These are phyloP conservation scores for Idris sp. DNA, from an alignment of 1,140 invertebrate species.

Conservation along the genomic window DNA sequence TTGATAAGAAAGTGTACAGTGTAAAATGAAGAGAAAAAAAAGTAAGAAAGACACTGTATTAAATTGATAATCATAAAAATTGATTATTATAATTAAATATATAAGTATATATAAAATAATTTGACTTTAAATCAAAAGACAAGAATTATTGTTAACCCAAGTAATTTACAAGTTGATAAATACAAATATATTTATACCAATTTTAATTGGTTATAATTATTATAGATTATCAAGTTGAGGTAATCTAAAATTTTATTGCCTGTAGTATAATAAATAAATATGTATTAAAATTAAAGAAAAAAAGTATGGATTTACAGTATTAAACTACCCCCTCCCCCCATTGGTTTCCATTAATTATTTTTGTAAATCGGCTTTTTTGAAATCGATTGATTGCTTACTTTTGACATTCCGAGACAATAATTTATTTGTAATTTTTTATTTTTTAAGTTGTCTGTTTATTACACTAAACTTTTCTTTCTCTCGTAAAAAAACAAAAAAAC, in stretches of 20 bases:
- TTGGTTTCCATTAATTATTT: slow-evolving; percentile 42
- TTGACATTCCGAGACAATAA: slow-evolving; percentile 47
- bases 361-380: slow-evolving; percentile 17
- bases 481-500: background rate
- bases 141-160: too few relatives aligned
- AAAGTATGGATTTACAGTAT: slow-evolving; percentile 34
- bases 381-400: slow-evolving; percentile 20
- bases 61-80: too few relatives aligned
- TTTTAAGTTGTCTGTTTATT: slow-evolving; percentile 13
- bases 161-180: too few relatives aligned
- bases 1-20: too few relatives aligned
- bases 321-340: slow-evolving; percentile 17
- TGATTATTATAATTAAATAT: too few relatives aligned
- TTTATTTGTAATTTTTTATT: slow-evolving; percentile 40
- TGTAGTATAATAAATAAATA: slow-evolving; percentile 6
- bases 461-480: background rate
- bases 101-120: too few relatives aligned
- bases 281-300: slow-evolving; percentile 10
- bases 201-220: too few relatives aligned
- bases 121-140: too few relatives aligned
- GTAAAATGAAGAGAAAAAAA: too few relatives aligned
- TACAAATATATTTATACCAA: too few relatives aligned
- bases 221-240: too few relatives aligned
- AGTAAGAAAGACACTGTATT: too few relatives aligned
- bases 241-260: slow-evolving; percentile 2